Percentiles rank a stretch among this genome's conserved stretches.
Conservation (phyloP, 2,113 vertebrate genomes). For the Mystacornis crossleyi region DNA sequence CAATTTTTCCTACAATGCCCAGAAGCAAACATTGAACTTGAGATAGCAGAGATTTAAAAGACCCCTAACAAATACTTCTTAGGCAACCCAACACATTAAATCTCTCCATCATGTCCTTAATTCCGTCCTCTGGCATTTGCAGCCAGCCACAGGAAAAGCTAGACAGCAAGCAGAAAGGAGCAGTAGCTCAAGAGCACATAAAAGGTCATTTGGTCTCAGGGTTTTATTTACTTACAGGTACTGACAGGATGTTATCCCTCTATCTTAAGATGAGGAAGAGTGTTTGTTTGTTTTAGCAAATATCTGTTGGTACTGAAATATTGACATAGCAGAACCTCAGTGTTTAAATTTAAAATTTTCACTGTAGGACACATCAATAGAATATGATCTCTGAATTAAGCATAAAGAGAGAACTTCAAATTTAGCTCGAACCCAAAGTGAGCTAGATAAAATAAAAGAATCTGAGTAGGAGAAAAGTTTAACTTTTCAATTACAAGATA, state of each 20-base stretch:
- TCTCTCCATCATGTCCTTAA: constrained; percentile 1
- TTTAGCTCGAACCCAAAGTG: not conserved
- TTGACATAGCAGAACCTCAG: constrained; percentile 28
- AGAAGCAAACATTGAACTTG: not conserved
- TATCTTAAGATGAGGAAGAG: not conserved
- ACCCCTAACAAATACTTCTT: not conserved
- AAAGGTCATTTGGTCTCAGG: not conserved
- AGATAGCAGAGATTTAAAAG: not conserved
- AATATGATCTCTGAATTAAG: constrained; percentile 20
- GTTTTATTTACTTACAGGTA: constrained; percentile 35
- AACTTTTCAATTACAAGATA: constrained; percentile 31
- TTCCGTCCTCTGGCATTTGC: not conserved
- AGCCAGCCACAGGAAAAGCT: not conserved
- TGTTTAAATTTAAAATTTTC: constrained; percentile 37
- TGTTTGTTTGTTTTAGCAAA: constrained; percentile 34
- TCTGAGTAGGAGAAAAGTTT: constrained; percentile 27
- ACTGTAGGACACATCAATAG: not conserved
- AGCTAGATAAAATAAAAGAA: constrained; percentile 35
- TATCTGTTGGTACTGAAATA: not conserved
- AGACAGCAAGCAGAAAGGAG: constrained; percentile 17
- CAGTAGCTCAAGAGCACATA: not conserved
- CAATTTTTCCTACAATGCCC: not conserved
- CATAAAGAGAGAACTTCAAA: constrained; percentile 18
- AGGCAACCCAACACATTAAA: not conserved
- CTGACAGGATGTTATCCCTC: not conserved